Base-by-base conservation (phyloP, 2,888 invertebrate genomes). In the Aphrophora alni region DNA sequence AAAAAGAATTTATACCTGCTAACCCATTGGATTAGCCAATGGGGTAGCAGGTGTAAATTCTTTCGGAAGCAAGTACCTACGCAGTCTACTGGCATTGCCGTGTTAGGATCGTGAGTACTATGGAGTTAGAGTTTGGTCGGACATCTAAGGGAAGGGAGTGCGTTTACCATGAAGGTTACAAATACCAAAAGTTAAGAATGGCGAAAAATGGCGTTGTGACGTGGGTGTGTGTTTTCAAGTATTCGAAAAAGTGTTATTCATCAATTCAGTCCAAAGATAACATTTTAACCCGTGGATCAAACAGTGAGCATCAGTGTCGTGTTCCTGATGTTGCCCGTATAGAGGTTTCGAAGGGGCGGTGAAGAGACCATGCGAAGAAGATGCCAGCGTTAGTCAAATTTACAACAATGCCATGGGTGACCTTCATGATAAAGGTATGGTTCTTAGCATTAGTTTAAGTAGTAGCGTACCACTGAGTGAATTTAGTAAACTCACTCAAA, bases 241-340 rank as follows among this genome's bases (percentile, higher is more conserved):
- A 68, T n/a, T 27, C 26, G 33, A 73, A 73, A 73, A 73, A 73
- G 27, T 73, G 73, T 73, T 73, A 73, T 73, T 26, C 73, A 3
- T 21, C 28, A 3, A 73, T 73, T 27, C 21, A 27, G 26, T 28
- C 73, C 33, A 73, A 73, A 73, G 33, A 73, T 28, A 24, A 24
- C 24, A 21, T 68, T 5, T 68, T 68, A 68, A 68, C 73, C 27
- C 12, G 73, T 10, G 27, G 73, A 26, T 14, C 26, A 28, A 33
- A 28, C 27, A 21, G 73, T 28, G 73, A 73, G 27, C 68, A 68
- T 68, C 68, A 68, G 14, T 74, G 74, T 74, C 26, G 73, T 27
- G 73, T 14, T 26, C 73, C 73, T 10, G 74, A 33, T 38, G 21
- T 25, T 24, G 38, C 21, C 14, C 74, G 33, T 33, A 28, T 74